Evolutionary conservation across 2,888 invertebrate species (phyloP).

Genomic region (Camponotus fellah): DNA sequence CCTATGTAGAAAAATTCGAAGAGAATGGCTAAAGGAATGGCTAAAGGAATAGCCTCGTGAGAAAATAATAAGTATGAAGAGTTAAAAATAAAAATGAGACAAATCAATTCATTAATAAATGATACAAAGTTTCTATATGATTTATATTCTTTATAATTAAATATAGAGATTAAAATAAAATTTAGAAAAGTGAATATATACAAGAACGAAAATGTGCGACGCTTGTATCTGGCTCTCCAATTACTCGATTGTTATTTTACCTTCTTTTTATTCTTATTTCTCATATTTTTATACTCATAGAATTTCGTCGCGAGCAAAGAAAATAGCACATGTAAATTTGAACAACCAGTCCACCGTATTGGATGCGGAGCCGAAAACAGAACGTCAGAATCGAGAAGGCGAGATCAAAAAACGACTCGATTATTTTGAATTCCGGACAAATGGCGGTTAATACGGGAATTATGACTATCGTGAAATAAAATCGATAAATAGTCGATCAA

Average conservation of each 20-base stretch:
- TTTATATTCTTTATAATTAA: background rate
- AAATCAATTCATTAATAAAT: constrained; percentile 42
- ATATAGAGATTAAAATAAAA: background rate
- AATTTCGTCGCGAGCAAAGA: background rate
- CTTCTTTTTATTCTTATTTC: background rate
- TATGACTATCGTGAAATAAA: constrained; percentile 18
- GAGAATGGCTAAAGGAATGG: constrained; percentile 5
- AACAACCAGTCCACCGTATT: background rate
- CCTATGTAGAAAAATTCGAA: constrained; percentile 20
- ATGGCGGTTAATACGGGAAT: constrained; percentile 31
- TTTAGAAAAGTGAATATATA: constrained; percentile 5
- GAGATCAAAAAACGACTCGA: constrained; percentile 1
- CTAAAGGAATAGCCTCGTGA: constrained; percentile 4
- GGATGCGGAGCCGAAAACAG: background rate
- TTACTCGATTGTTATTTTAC: background rate
- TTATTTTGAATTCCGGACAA: background rate
- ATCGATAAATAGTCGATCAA: constrained; percentile 13
- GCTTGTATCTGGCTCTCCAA: constrained; percentile 20
- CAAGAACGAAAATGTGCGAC: constrained; percentile 67
- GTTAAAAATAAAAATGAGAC: constrained; percentile 13
- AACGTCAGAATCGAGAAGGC: background rate
- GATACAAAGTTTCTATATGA: constrained; percentile 40
- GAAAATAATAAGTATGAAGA: background rate
- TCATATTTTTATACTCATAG: background rate
- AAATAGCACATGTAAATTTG: constrained; percentile 27